These are phyloP conservation scores for Pelodiscus sinensis DNA, from an alignment of 2,113 vertebrate genomes.

Conservation along the genomic window DNA sequence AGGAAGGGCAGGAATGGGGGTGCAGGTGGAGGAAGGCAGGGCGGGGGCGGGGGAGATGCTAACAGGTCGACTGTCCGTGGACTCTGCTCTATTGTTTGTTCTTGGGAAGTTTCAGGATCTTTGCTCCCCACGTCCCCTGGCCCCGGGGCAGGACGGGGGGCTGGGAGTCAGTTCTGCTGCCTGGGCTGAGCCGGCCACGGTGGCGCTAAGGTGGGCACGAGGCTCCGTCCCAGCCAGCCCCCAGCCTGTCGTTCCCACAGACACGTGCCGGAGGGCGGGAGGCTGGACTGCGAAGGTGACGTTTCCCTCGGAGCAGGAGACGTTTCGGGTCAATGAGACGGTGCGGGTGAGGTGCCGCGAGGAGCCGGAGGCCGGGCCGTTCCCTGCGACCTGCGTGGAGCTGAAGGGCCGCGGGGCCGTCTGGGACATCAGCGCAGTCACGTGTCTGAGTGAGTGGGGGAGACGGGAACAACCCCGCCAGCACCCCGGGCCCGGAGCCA, in stretches of 20 bases:
- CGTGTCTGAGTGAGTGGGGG: neutral
- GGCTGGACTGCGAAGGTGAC: neutral
- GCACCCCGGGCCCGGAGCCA: too few relatives aligned
- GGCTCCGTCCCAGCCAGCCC: neutral
- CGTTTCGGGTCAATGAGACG: neutral
- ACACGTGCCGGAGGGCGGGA: neutral
- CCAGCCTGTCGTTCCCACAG: neutral
- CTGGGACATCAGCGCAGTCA: neutral
- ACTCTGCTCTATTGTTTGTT: too few relatives aligned
- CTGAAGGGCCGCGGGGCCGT: neutral
- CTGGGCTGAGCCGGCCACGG: too few relatives aligned
- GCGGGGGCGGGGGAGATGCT: too few relatives aligned
- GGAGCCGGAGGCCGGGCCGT: rapidly evolving
- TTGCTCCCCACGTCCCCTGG: neutral
- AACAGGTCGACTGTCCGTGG: too few relatives aligned
- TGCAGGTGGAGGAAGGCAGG: too few relatives aligned
- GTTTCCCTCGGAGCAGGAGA: neutral
- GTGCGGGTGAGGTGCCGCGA: neutral
- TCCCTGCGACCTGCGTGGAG: neutral
- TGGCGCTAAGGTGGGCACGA: neutral
- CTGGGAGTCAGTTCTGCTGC: neutral
- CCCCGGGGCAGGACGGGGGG: neutral
- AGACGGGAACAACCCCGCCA: neutral
- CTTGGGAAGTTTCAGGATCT: too few relatives aligned
- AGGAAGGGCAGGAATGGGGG: too few relatives aligned